Base-by-base conservation (phyloP, 2,888 invertebrate species). In the Andricus curvator region DNA sequence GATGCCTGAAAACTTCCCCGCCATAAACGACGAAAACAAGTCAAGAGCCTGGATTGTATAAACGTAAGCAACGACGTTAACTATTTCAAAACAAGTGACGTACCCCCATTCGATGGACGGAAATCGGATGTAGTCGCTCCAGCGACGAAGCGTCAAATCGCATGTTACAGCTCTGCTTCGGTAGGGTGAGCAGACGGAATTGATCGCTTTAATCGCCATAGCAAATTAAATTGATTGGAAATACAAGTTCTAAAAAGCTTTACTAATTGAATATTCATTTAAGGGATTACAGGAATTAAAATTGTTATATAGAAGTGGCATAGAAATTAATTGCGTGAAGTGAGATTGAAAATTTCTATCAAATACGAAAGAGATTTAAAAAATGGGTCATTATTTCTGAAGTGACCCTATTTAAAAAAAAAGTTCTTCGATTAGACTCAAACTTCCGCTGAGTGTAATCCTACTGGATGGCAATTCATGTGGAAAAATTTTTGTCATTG, bases 1-100 rank as follows among this genome's bases (percentile, higher is more conserved):
- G 44, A 84, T 83, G 88, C 88, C 89, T 89, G 88, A 89, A 89
- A 89, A 89, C 86, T 89, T 89, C 86, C 87, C 88, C 87, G 88
- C 20, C 56, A 89, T 89, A 88, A 89, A 86, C 85, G 86, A 83
- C 82, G 87, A 89, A 89, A 89, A 89, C 89, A 33, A 33, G 33
- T 33, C 2, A 8, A 83, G 84, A 86, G 76, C 80, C 85, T 80
- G 79, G 82, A 82, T 83, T 82, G 85, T 85, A 85, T 85, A 84
- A 86, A 85, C 85, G 86, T 87, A 85, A 88, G 87, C 87, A 86
- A 85, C 78, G 84, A 87, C 86, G 86, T 89, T 88, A 89, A 88
- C 86, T 85, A 84, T 84, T 87, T 86, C 84, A 88, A 90, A 89
- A 89, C 88, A 90, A 86, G 84, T 85, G 84, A 88, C 89, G 86